Evolutionary conservation across 2,797 vertebrate genomes (phyloP).

Genomic region (Fistularia tabacaria): DNA sequence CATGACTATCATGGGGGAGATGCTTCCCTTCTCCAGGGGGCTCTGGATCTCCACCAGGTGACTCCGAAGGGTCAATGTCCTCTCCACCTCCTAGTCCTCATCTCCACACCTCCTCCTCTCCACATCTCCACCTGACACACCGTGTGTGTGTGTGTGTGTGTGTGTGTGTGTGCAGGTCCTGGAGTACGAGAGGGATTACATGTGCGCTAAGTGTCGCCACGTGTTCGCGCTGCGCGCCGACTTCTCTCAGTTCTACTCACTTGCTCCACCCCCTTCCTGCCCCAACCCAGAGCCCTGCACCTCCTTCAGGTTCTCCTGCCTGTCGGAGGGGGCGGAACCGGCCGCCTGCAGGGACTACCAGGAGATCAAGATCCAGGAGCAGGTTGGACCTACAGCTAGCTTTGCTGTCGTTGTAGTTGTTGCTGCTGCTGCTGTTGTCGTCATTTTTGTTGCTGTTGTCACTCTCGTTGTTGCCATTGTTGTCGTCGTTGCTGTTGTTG

Average conservation of each 20-base stretch:
- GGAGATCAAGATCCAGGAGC: conserved; percentile 97
- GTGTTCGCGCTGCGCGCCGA: conserved; percentile 81
- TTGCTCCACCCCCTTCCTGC: conserved; percentile 77
- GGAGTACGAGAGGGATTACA: conserved; percentile 89
- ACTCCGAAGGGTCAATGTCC: too few species aligned
- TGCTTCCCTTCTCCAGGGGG: too few species aligned
- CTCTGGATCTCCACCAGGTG: too few species aligned
- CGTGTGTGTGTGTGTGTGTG: too few species aligned
- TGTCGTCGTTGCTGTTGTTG: too few species aligned
- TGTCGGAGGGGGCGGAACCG: conserved; percentile 79
- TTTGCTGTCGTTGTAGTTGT: too few species aligned
- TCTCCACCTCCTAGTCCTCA: too few species aligned
- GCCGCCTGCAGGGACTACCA: conserved; percentile 89
- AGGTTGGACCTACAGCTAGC: conserved; percentile 67
- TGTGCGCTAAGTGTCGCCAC: conserved; percentile 88
- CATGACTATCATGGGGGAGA: not conserved
- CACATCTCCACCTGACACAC: too few species aligned
- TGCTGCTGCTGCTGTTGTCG: too few species aligned
- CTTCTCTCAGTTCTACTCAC: conserved; percentile 86
- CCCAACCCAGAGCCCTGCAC: conserved; percentile 80
- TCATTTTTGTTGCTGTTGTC: too few species aligned
- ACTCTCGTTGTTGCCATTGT: too few species aligned
- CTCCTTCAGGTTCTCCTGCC: conserved; percentile 85
- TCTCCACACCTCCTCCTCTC: too few species aligned
- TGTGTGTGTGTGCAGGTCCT: conserved; percentile 68